Conservation (phyloP, 2,113 vertebrate species). For the Trematocara nigrifrons region DNA sequence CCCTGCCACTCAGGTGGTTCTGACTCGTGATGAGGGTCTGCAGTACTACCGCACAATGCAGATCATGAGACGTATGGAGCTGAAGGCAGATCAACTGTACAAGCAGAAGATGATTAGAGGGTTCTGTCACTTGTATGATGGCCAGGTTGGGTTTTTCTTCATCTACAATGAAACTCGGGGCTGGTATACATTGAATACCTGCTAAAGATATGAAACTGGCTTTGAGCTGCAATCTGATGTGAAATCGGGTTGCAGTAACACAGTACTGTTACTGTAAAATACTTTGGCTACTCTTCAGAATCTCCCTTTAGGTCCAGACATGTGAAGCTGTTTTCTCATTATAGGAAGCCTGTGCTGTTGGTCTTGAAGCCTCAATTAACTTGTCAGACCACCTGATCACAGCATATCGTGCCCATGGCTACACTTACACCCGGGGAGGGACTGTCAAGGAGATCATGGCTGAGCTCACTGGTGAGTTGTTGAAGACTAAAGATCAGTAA, state of each 20-base stretch:
- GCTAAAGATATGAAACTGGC: neutral
- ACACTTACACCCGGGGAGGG: constrained; percentile 87
- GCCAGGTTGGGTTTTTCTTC: constrained; percentile 76
- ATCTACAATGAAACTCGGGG: rapidly evolving
- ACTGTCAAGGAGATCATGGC: constrained; percentile 86
- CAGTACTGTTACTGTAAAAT: neutral
- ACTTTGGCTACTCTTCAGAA: neutral
- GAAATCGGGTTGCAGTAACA: rapidly evolving
- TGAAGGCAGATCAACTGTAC: constrained; percentile 94
- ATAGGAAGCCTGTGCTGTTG: constrained; percentile 95
- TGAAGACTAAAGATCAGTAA: neutral
- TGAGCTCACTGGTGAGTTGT: constrained; percentile 87
- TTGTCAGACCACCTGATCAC: constrained; percentile 92
- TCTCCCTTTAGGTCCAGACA: neutral
- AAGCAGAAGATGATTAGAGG: constrained; percentile 98
- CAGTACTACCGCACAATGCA: constrained; percentile 93
- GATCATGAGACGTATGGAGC: constrained; percentile 89
- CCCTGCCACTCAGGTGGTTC: constrained; percentile 76
- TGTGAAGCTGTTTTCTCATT: neutral
- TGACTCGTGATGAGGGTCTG: constrained; percentile 91
- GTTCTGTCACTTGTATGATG: constrained; percentile 95
- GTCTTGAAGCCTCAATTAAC: constrained; percentile 87
- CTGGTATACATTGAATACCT: neutral
- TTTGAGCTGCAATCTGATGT: rapidly evolving
- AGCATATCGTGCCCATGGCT: constrained; percentile 89